Evolutionary conservation across 2,113 vertebrate genomes (phyloP).

Genomic region (Odocoileus hemionus): DNA sequence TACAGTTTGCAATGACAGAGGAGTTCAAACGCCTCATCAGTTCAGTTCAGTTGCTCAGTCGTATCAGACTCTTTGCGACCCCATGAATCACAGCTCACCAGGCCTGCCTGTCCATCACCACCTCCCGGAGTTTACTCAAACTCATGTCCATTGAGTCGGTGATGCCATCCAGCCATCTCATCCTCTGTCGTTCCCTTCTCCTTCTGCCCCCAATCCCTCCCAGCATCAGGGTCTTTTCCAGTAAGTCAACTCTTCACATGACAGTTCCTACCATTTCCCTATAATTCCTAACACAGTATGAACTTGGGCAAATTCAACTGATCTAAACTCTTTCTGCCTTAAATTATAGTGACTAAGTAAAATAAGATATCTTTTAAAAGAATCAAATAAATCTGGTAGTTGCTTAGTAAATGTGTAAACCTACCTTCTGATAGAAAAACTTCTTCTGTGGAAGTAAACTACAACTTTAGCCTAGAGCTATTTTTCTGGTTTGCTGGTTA

Average conservation of each 20-base stretch:
- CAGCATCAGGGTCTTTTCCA: too few species aligned
- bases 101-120: too few species aligned
- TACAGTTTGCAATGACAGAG: not conserved
- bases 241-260: too few species aligned
- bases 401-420: not conserved
- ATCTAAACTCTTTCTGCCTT: not conserved
- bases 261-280: not conserved
- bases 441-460: not conserved
- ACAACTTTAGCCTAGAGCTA: not conserved
- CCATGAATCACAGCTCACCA: too few species aligned
- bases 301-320: not conserved
- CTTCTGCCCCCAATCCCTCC: too few species aligned
- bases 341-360: not conserved
- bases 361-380: not conserved
- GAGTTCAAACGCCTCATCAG: not conserved
- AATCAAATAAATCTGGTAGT: not conserved
- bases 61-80: too few species aligned
- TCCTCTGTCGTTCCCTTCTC: too few species aligned
- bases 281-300: not conserved
- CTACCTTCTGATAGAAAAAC: constrained; percentile 18
- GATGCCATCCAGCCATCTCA: too few species aligned
- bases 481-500: not conserved
- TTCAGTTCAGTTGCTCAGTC: too few species aligned
- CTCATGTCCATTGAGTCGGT: too few species aligned
- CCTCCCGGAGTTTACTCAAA: too few species aligned